Percentiles rank a stretch among this genome's conserved stretches.
Conservation (phyloP, 2,888 invertebrate species). For the Harpalus rufipes region DNA sequence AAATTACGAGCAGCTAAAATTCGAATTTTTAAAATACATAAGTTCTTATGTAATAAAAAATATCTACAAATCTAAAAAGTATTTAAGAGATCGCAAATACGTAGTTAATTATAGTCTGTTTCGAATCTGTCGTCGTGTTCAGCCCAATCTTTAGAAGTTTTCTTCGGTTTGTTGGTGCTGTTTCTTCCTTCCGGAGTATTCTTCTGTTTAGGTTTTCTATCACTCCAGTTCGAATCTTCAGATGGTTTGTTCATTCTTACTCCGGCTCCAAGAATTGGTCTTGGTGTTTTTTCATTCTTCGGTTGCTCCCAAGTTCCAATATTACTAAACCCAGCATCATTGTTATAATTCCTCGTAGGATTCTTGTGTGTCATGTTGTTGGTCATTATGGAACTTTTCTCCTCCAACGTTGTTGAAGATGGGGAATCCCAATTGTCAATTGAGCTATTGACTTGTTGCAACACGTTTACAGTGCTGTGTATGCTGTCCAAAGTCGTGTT, state of each 20-base stretch:
- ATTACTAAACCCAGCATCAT: constrained; percentile 57
- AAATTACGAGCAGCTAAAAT: constrained; percentile 39
- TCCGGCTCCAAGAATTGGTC: constrained; percentile 75
- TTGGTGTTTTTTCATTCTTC: constrained; percentile 71
- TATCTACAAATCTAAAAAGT: constrained; percentile 57
- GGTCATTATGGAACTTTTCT: constrained; percentile 16
- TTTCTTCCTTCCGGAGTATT: constrained; percentile 70
- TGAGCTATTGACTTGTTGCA: constrained; percentile 70
- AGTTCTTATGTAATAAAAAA: constrained; percentile 54
- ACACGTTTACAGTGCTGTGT: constrained; percentile 74
- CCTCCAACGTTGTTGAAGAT: not conserved
- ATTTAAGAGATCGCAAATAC: constrained; percentile 35
- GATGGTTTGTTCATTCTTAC: constrained; percentile 71
- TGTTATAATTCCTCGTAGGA: constrained; percentile 36
- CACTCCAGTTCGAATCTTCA: constrained; percentile 69
- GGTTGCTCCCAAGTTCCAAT: constrained; percentile 64
- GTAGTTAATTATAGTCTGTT: constrained; percentile 74
- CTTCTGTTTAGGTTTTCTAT: constrained; percentile 67
- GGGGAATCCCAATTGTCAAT: constrained; percentile 69
- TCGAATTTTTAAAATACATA: constrained; percentile 54
- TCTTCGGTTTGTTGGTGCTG: constrained; percentile 66
- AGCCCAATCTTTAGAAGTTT: constrained; percentile 74
- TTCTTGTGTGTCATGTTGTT: constrained; percentile 18
- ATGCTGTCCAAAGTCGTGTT: constrained; percentile 73
- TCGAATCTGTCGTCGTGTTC: constrained; percentile 76